Evolutionary conservation across 2,113 vertebrate species (phyloP).

Genomic region (Ptilonorhynchus violaceus): DNA sequence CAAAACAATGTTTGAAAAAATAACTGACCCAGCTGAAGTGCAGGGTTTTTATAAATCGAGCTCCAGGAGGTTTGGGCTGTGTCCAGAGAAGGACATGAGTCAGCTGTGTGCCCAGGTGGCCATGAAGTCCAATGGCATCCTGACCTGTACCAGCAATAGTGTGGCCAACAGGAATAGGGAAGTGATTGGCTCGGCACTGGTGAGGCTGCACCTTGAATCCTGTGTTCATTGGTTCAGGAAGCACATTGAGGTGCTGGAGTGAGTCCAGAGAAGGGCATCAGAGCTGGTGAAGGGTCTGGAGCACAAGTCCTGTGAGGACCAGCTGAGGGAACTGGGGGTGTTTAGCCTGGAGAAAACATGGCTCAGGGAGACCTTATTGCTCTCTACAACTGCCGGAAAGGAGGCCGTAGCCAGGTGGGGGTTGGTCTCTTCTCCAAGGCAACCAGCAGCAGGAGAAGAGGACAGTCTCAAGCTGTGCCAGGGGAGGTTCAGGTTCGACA

Average conservation of each 20-base stretch:
- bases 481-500: background rate
- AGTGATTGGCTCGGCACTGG: background rate
- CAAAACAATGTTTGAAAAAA: background rate
- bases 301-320: rapidly evolving
- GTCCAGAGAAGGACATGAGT: background rate
- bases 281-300: background rate
- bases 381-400: background rate
- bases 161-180: background rate
- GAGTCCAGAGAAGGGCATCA: background rate
- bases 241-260: background rate
- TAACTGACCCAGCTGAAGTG: background rate
- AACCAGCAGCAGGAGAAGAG: background rate
- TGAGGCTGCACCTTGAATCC: rapidly evolving
- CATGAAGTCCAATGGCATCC: background rate
- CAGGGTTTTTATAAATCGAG: background rate
- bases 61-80: background rate
- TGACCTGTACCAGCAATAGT: background rate
- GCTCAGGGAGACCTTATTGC: rapidly evolving
- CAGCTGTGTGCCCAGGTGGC: background rate
- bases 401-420: too few relatives aligned
- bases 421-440: background rate
- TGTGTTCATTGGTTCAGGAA: background rate
- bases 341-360: background rate
- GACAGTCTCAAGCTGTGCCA: rapidly evolving
- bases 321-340: background rate